Percentiles rank a stretch among this genome's conserved stretches.
These are phyloP conservation scores for Nomada hirtipes DNA, from an alignment of 2,888 invertebrate species.

Conservation along the genomic window DNA sequence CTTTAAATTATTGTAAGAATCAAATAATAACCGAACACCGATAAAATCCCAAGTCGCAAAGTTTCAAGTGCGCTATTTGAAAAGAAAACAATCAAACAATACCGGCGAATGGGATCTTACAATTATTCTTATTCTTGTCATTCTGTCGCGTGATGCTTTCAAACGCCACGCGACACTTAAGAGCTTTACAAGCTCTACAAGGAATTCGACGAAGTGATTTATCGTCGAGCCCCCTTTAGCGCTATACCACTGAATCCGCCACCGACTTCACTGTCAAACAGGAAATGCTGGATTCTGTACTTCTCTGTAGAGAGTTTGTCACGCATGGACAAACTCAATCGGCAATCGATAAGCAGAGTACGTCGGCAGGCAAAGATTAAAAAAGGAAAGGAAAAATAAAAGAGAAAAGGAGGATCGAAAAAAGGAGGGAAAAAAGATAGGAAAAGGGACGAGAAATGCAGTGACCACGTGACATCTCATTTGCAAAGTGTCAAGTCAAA, in stretches of 20 bases:
- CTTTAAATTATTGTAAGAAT: too few relatives aligned
- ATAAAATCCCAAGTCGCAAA: not conserved
- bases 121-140: conserved; percentile 36
- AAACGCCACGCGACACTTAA: conserved; percentile 34
- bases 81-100: not conserved
- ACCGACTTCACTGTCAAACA: conserved; percentile 33
- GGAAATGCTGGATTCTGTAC: conserved; percentile 49
- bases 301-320: conserved; percentile 31
- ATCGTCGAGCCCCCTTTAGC: conserved; percentile 49
- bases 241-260: conserved; percentile 31
- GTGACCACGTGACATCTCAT: conserved; percentile 52
- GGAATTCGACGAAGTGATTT: conserved; percentile 50
- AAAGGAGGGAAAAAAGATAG: not conserved
- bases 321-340: conserved; percentile 55
- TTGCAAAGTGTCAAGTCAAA: conserved; percentile 59
- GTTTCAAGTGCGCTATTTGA: not conserved
- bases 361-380: conserved; percentile 41
- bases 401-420: not conserved
- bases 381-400: not conserved
- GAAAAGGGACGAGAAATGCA: not conserved
- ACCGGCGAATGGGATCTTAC: conserved; percentile 10
- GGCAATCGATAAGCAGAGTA: conserved; percentile 54
- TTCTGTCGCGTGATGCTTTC: conserved; percentile 25
- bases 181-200: conserved; percentile 39
- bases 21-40: too few relatives aligned